Percentiles rank a stretch among this genome's conserved stretches.
phyloP scores from a whole-genome alignment of 1,140 invertebrate genomes.

The Pteromalus puparum region DNA sequence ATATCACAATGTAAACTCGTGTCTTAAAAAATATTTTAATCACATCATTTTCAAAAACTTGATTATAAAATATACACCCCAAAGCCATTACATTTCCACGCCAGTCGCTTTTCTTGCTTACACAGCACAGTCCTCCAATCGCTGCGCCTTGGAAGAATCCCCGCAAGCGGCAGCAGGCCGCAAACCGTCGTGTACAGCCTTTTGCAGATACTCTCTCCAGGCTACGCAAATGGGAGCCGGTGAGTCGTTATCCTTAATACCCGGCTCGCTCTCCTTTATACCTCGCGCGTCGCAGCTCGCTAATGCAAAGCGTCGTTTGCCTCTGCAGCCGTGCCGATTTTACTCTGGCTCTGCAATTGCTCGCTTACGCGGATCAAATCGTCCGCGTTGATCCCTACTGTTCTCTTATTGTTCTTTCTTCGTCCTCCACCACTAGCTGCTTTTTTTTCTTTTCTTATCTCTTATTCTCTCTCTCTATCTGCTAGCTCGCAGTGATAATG shows the following conservation, averaged over 20 bases:
- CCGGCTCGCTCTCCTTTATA: conserved; percentile 2
- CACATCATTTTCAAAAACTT: background rate
- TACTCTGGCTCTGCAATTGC: background rate
- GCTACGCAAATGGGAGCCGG: conserved; percentile 16
- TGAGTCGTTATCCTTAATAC: conserved; percentile 37
- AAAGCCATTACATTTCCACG: background rate
- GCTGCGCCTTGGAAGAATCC: background rate
- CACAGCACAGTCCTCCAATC: background rate
- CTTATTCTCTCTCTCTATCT: background rate
- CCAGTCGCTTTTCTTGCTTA: background rate
- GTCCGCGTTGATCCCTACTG: conserved; percentile 2
- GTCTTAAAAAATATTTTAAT: too few relatives aligned
- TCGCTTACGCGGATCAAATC: conserved; percentile 7
- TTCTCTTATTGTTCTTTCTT: background rate
- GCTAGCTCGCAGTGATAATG: background rate
- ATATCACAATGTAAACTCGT: too few relatives aligned
- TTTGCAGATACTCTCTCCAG: conserved; percentile 3
- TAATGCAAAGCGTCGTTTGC: conserved; percentile 43
- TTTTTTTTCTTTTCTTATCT: background rate
- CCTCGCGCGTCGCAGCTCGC: background rate
- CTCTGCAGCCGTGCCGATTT: background rate
- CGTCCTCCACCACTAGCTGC: too few relatives aligned
- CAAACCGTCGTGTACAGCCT: background rate
- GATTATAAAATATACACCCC: background rate
- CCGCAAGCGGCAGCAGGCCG: background rate